Evolutionary conservation across 2,888 invertebrate genomes (phyloP), one percentile per base, ranked within the genome.

Genomic region (Steinernema hermaphroditum): DNA sequence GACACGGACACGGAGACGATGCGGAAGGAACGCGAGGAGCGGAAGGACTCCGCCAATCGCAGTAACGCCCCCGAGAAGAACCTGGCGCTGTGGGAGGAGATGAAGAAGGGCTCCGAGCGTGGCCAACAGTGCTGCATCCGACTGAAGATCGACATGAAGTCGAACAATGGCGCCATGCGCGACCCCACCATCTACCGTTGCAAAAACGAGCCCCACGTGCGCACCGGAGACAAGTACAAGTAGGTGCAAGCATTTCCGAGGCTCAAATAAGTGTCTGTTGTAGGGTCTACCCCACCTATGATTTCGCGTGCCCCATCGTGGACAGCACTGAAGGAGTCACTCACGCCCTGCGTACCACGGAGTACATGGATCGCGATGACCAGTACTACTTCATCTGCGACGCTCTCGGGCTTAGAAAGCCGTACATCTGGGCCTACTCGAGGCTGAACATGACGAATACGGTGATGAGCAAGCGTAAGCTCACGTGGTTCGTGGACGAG

Each of bases 251-350:
- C n/a, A n/a, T n/a, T n/a, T n/a, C n/a, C n/a, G n/a, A n/a, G n/a
- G n/a, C n/a, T n/a, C n/a, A n/a, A n/a, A n/a, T n/a, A n/a, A n/a
- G n/a, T n/a, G n/a, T n/a, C n/a, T 37, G 34, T 68, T 75, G 19
- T 88, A 95, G 95, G 86, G 96, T 96, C 0, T 99, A 99, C 88
- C 98, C 98, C 27, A 99, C 98, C 0, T 99, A 99, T 86, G 98
- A 99, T 89, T 99, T 99, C 89, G 96, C 98, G 0, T 99, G 98
- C 87, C 98, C 98, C 0, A 96, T 99, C 69, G 97, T 99, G 69
- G 98, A 99, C 88, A 92, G 95, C 19, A 90, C 96, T 69, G 98
- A 99, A 89, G 92, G 93, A 72, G 96, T 99, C 22, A 99, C 98
- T 0, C 98, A 99, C 87, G 94, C 96, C 0, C 89, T 99, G 70